phyloP scores from a whole-genome alignment of 2,888 invertebrate genomes.

The Andricus quercusramuli region DNA sequence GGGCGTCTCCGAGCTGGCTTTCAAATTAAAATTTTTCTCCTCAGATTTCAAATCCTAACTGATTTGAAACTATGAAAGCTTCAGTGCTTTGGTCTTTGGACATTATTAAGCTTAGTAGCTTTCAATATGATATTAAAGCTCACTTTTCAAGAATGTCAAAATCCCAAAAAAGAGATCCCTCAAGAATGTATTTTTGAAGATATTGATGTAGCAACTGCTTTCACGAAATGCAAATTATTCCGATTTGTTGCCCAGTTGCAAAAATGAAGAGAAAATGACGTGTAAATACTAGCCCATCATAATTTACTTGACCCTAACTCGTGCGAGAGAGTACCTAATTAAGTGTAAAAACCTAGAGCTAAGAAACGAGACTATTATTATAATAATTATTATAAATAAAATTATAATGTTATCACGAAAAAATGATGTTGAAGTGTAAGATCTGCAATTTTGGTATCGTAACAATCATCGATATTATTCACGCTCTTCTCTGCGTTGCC shows the following conservation, averaged over 20 bases:
- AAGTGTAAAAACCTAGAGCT: conserved; percentile 31
- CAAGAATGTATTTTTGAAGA: neutral
- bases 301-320: neutral
- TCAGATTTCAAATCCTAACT: neutral
- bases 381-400: conserved; percentile 7
- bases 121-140: too few relatives aligned
- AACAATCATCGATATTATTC: neutral
- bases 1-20: neutral
- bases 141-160: neutral
- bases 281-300: conserved; percentile 15
- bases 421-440: conserved; percentile 3
- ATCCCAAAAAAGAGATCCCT: neutral
- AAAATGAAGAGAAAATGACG: conserved; percentile 8
- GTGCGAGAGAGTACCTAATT: conserved; percentile 31
- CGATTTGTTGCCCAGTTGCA: neutral
- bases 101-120: too few relatives aligned
- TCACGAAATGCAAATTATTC: neutral
- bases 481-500: neutral
- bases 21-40: neutral
- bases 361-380: conserved; percentile 17
- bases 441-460: neutral
- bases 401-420: conserved; percentile 3
- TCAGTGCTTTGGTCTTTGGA: too few relatives aligned
- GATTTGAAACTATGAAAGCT: too few relatives aligned
- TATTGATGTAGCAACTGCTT: neutral